phyloP scores from a whole-genome alignment of 2,888 invertebrate genomes.

The Thumatha senex region DNA sequence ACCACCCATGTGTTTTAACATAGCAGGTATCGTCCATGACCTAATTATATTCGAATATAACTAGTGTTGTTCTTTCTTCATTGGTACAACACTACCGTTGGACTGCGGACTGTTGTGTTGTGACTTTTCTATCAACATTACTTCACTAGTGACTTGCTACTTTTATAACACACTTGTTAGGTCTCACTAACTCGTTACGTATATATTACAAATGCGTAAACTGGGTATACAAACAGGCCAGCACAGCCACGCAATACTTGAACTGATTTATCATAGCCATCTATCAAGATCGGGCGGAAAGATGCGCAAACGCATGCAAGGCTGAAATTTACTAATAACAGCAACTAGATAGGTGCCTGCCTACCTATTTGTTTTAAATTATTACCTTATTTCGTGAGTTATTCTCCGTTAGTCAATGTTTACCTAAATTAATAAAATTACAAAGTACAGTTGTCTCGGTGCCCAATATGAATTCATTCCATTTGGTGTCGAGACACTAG shows the following conservation, averaged over 20 bases:
- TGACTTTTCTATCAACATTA: not conserved
- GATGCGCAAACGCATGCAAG: not conserved
- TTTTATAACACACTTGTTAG: not conserved
- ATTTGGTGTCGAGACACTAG: too few relatives aligned
- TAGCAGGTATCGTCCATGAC: too few relatives aligned
- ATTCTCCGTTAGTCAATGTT: too few relatives aligned
- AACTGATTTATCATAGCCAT: not conserved
- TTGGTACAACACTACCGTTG: too few relatives aligned
- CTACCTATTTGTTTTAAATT: not conserved
- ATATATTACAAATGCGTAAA: constrained; percentile 12
- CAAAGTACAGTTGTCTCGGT: too few relatives aligned
- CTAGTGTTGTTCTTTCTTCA: too few relatives aligned
- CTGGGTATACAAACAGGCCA: constrained; percentile 7
- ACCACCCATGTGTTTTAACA: too few relatives aligned
- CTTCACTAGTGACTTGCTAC: not conserved
- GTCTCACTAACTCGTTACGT: constrained; percentile 10
- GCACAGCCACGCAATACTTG: constrained; percentile 5
- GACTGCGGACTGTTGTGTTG: too few relatives aligned
- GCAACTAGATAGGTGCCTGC: not conserved
- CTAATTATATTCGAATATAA: too few relatives aligned
- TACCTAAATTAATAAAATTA: too few relatives aligned
- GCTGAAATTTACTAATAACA: not conserved
- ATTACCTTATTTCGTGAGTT: too few relatives aligned
- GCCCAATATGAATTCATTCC: too few relatives aligned
- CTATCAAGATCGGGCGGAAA: not conserved